Evolutionary conservation across 2,888 invertebrate species (phyloP), one percentile per base, ranked within the genome.

Genomic region (Chouioia cunea): DNA sequence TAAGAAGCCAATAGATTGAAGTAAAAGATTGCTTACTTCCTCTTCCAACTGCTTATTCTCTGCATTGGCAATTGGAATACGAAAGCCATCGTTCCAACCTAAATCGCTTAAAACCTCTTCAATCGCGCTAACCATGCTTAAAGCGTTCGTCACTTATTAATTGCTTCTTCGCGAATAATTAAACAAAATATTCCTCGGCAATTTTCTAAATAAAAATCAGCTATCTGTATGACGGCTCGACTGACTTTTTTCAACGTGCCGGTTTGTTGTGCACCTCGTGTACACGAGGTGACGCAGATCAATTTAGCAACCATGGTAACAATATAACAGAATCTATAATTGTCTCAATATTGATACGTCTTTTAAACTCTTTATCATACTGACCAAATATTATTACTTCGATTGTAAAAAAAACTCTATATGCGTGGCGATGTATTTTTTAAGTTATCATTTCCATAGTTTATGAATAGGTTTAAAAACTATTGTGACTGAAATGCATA

Each of bases 41-140:
- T 86, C 82, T 79, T 90, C 89, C 36, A 90, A 81, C 47, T 78
- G 81, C 77, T 87, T 87, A 80, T 95, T 95, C 79, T 92, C 92
- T 53, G 90, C 88, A 86, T 93, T 93, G 0, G 95, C 93, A 73
- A 95, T 89, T 2, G 95, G 95, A 77, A 93, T 89, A 79, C 92
- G 91, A 71, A 93, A 93, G 6, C 94, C 93, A 79, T 92, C 90
- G 67, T 89, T 89, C 92, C 93, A 93, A 2, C 93, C 93, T 70
- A 93, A 87, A 76, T 91, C 89, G 76, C 89, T 89, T 70, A 94
- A 85, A 69, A 93, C 87, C 77, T 91, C 89, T 52, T 89, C 88
- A 80, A 93, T 88, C 76, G 89, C 88, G 50, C 82, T 80, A 2
- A 87, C 86, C 76, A 86, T 78, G 4, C 1, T 36, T 36, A 12